A percentile compares a stretch with the other conserved stretches of the same genome.
These are phyloP conservation scores for Umimayanthus chanpuru DNA, from an alignment of 92 coral and sea anemone genomes.

Conservation along the genomic window DNA sequence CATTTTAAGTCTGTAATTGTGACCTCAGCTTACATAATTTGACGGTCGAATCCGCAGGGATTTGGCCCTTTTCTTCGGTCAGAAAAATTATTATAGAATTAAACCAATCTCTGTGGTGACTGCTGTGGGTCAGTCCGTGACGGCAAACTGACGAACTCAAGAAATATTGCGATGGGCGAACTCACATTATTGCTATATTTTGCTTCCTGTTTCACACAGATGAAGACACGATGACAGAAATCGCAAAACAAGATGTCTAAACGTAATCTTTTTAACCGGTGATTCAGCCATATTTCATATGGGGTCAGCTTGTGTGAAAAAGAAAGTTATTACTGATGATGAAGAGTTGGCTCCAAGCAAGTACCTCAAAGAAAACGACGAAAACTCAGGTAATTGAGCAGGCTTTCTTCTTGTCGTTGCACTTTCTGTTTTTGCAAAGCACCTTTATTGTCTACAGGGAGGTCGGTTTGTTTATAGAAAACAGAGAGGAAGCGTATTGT, in stretches of 20 bases:
- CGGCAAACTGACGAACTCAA: neutral
- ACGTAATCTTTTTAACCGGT: neutral
- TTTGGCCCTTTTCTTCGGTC: neutral
- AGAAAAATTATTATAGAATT: conserved; percentile 16
- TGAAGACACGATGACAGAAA: conserved; percentile 29
- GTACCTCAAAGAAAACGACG: conserved; percentile 44
- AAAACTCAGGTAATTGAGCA: conserved; percentile 34
- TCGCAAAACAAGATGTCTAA: conserved; percentile 23
- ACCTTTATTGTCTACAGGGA: conserved; percentile 5
- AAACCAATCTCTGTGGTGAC: conserved; percentile 6
- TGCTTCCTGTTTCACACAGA: conserved; percentile 10
- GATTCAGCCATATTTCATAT: conserved; percentile 3
- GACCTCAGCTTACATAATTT: conserved; percentile 43
- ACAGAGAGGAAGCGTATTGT: conserved; percentile 41
- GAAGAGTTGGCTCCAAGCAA: conserved; percentile 23
- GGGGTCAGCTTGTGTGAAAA: conserved; percentile 45
- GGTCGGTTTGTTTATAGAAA: conserved; percentile 45
- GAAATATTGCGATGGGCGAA: neutral
- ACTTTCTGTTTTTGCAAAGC: conserved; percentile 12
- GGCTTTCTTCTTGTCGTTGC: neutral
- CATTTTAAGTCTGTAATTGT: conserved; percentile 43
- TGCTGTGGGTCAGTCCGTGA: neutral
- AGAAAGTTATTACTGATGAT: neutral
- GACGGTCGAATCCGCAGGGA: conserved; percentile 43
- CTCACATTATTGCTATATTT: conserved; percentile 19